Percentiles rank a stretch among this genome's conserved stretches.
These are phyloP conservation scores for Phaonia tiefii DNA, from an alignment of 2,888 invertebrate genomes.

Conservation along the genomic window DNA sequence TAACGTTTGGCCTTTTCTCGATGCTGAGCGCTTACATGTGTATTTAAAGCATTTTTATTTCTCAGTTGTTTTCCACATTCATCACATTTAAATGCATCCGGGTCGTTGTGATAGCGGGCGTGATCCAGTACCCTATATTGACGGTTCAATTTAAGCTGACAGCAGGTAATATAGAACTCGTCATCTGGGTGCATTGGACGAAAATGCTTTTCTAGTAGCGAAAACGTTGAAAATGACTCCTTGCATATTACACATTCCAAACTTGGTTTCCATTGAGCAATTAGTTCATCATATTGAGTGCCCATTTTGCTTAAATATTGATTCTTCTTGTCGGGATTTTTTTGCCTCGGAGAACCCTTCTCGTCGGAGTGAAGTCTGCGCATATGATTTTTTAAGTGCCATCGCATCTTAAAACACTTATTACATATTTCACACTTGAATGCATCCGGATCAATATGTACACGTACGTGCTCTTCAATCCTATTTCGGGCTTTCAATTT, in stretches of 20 bases:
- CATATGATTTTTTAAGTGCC: too few relatives aligned
- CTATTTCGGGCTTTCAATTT: conserved; percentile 63
- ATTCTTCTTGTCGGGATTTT: conserved; percentile 37
- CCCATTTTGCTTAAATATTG: conserved; percentile 49
- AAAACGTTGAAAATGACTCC: not conserved
- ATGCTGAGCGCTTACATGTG: too few relatives aligned
- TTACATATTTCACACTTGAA: too few relatives aligned
- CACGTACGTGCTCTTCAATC: conserved; percentile 64
- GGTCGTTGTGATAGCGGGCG: not conserved
- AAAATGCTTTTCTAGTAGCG: conserved; percentile 5
- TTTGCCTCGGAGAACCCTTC: too few relatives aligned
- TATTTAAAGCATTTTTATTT: too few relatives aligned
- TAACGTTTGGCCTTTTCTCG: too few relatives aligned
- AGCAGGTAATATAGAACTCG: not conserved
- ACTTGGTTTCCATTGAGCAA: conserved; percentile 17
- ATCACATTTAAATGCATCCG: not conserved
- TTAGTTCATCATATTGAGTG: conserved; percentile 8
- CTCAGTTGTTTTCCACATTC: too few relatives aligned
- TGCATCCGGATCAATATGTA: conserved; percentile 66
- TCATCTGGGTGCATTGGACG: not conserved
- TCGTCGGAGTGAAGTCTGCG: too few relatives aligned
- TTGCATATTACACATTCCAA: conserved; percentile 1
- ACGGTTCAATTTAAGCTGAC: conserved; percentile 1
- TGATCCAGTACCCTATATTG: not conserved
- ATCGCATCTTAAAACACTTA: conserved; percentile 44